Evolutionary conservation across 2,888 invertebrate species (phyloP).

Genomic region (Nebria salina): DNA sequence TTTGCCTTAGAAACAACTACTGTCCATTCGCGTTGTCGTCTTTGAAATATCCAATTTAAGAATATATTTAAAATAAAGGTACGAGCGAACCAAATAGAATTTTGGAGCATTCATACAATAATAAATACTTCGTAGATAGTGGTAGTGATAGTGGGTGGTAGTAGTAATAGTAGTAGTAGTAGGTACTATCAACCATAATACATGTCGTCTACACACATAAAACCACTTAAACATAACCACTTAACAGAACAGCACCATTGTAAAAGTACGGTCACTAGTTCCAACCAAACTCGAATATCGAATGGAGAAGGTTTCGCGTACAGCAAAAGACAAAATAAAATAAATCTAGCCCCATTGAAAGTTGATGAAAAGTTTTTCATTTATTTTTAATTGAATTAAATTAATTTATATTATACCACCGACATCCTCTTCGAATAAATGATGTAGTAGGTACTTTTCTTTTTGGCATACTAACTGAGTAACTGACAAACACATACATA

Average conservation of each 20-base stretch:
- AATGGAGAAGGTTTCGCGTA: not conserved
- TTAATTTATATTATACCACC: conserved; percentile 1
- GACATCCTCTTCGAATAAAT: not conserved
- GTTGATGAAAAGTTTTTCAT: conserved; percentile 1
- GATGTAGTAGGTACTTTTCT: not conserved
- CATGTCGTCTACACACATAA: not conserved
- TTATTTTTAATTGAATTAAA: conserved; percentile 1
- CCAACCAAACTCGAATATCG: not conserved
- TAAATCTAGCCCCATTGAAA: not conserved
- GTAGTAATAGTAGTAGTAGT: not conserved
- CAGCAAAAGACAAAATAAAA: not conserved
- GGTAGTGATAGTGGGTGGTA: not conserved
- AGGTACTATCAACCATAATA: not conserved
- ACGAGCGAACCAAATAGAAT: too few species aligned
- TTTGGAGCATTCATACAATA: too few species aligned
- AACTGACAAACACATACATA: not conserved
- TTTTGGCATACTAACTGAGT: not conserved
- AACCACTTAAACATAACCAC: not conserved
- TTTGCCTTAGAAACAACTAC: too few species aligned
- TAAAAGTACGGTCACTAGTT: not conserved
- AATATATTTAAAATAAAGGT: too few species aligned
- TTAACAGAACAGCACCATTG: not conserved
- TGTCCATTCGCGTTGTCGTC: too few species aligned
- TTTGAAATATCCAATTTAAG: too few species aligned
- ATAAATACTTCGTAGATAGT: not conserved